phyloP scores from a whole-genome alignment of 2,113 vertebrate genomes.

The Blennius ocellaris region DNA sequence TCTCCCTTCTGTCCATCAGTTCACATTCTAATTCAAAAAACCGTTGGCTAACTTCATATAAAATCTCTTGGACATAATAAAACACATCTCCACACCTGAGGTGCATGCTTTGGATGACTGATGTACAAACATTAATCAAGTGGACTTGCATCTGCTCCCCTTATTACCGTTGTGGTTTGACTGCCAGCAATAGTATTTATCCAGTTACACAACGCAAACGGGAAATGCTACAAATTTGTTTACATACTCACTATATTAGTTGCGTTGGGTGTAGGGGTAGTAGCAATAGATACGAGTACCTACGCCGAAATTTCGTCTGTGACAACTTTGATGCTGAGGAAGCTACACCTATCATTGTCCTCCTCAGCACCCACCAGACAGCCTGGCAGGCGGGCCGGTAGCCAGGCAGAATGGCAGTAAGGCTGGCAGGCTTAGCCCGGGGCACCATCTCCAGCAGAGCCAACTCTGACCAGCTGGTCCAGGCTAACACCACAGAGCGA shows the following conservation, averaged over 20 bases:
- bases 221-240: neutral
- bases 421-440: constrained; percentile 70
- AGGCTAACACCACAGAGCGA: constrained; percentile 59
- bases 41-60: neutral
- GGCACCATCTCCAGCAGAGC: constrained; percentile 66
- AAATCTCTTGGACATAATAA: constrained; percentile 4
- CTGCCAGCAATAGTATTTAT: neutral
- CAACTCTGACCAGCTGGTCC: constrained; percentile 77
- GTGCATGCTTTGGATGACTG: neutral
- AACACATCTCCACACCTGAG: neutral
- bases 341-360: constrained; percentile 70
- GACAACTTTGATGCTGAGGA: constrained; percentile 60
- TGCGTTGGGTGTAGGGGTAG: neutral
- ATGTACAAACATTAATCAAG: neutral
- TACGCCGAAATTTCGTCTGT: constrained; percentile 36
- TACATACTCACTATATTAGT: neutral
- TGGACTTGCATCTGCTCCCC: neutral
- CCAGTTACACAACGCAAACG: neutral
- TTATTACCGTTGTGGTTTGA: neutral
- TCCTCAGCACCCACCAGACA: constrained; percentile 68
- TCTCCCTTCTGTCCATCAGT: neutral
- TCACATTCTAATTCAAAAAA: neutral
- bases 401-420: constrained; percentile 64
- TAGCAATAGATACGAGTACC: constrained; percentile 23
- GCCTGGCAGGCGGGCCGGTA: constrained; percentile 69